phyloP scores from a whole-genome alignment of 2,113 vertebrate genomes.

The Eonycteris spelaea region DNA sequence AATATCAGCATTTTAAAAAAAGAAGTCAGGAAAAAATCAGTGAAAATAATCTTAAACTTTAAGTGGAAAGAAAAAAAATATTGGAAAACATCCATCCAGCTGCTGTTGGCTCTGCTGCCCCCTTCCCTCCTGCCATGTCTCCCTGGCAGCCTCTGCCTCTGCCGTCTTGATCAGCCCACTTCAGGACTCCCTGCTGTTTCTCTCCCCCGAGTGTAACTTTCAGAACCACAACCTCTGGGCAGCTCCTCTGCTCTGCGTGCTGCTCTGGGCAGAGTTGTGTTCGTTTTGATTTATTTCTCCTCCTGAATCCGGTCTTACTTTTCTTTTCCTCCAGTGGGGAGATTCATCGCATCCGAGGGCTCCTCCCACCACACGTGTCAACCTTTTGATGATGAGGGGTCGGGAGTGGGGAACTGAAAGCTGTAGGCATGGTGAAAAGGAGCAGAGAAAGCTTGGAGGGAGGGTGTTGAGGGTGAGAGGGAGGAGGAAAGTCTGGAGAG shows the following conservation, averaged over 20 bases:
- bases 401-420: neutral
- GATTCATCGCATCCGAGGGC: neutral
- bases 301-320: neutral
- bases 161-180: neutral
- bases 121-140: rapidly evolving
- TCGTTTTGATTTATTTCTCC: neutral
- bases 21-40: neutral
- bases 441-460: neutral
- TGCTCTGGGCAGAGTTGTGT: rapidly evolving
- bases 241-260: constrained; percentile 1
- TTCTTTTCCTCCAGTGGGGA: neutral
- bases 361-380: neutral
- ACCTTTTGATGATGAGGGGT: neutral
- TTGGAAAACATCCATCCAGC: neutral
- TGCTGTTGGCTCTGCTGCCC: rapidly evolving
- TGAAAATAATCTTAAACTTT: neutral
- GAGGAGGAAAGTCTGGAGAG: neutral
- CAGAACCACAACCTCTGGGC: constrained; percentile 44
- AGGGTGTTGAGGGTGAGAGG: neutral
- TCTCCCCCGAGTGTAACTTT: neutral
- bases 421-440: neutral
- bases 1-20: neutral
- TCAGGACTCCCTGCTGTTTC: neutral
- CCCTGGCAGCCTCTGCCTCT: neutral
- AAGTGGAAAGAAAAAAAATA: neutral